Evolutionary conservation across 2,797 vertebrate genomes (phyloP), one percentile per base, ranked within the genome.

Genomic region (Ateles fusciceps): DNA sequence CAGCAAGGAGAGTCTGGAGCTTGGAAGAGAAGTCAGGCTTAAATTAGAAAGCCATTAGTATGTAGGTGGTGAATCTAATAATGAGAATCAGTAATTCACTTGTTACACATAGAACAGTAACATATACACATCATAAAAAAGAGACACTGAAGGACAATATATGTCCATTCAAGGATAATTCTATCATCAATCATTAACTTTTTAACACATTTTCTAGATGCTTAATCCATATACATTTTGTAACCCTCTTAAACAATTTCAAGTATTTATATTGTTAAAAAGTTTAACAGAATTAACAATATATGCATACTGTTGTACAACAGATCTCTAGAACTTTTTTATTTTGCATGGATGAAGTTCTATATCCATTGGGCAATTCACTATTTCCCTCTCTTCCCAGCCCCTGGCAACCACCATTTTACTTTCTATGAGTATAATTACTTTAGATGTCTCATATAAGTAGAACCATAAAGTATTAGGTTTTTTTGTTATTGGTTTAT

Each of bases 401-500:
- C 1, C 24, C 22, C 72, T 59, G 76, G 55, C 15, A 94, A 75
- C 64, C 3, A 86, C 14, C 61, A 90, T 22, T 93, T 6, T 78
- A 28, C 46, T 71, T 94, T 46, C 86, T 96, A 36, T 71, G 28
- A 94, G 33, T 81, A 71, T 86, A 68, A 96, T 91, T 68, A 86
- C 55, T 85, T 64, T 55, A 75, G 52, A 86, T 91, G 86, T 8
- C 15, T 81, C 64, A 46, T 46, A 1, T 39, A 90, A 86, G 48
- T 48, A 46, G n/a, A 95, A 78, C 80, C 46, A 64, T 26, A 42
- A 3, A 52, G 6, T n/a, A 68, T 68, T 68, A 72, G 48, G 79
- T 79, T 92, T 11, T 75, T 80, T 86, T 64, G 36, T 75, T 19
- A 81, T 2, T 46, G 36, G 46, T 55, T 94, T 74, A 81, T 42